Evolutionary conservation across 2,113 vertebrate genomes (phyloP).

Genomic region (Dicerorhinus sumatrensis): DNA sequence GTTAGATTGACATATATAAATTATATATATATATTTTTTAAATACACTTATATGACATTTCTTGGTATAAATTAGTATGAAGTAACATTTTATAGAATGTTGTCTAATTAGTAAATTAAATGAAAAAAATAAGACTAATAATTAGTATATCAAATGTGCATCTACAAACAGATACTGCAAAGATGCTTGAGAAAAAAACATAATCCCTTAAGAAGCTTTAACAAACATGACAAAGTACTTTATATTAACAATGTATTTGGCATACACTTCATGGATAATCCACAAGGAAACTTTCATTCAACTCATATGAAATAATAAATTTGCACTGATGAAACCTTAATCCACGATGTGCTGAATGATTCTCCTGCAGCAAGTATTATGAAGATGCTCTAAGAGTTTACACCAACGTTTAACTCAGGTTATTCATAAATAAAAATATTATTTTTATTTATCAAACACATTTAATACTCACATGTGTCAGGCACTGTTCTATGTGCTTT

Average conservation of each 20-base stretch:
- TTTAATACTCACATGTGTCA: not conserved
- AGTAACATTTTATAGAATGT: not conserved
- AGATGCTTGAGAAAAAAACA: not conserved
- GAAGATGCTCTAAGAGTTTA: not conserved
- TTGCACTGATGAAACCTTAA: not conserved
- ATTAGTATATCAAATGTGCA: not conserved
- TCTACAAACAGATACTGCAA: not conserved
- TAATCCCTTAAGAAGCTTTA: not conserved
- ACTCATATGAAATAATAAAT: not conserved
- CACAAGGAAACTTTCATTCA: not conserved
- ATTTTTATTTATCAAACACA: slow-evolving; percentile 11
- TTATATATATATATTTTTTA: not conserved
- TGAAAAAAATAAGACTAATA: not conserved
- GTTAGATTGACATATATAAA: not conserved
- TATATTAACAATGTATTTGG: not conserved
- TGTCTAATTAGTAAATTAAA: not conserved
- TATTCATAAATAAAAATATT: slow-evolving; percentile 6
- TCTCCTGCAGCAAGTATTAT: not conserved
- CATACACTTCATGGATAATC: not conserved
- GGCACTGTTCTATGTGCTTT: not conserved
- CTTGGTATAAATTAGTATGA: not conserved
- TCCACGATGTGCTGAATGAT: not conserved
- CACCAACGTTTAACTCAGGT: not conserved
- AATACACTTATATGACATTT: not conserved
- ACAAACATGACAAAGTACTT: not conserved